Base-by-base conservation (phyloP, 2,797 vertebrate genomes). In the Rhinophrynus dorsalis region DNA sequence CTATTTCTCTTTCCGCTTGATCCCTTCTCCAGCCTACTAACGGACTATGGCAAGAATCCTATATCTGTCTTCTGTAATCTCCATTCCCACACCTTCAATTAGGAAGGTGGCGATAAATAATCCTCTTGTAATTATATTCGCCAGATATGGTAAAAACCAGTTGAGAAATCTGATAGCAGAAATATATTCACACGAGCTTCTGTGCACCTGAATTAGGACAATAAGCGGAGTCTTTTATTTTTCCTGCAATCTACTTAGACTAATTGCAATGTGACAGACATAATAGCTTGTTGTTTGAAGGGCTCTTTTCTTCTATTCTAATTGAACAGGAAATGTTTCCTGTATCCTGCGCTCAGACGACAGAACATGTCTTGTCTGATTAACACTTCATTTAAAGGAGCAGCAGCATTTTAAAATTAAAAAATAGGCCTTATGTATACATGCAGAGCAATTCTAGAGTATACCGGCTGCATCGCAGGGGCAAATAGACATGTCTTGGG, bases 291-390 rank as follows among this genome's bases (percentile, higher is more conserved):
- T 47, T 51, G 33, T 50, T 51, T 68, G n/a, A 18, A 48, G 38
- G 44, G 55, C 13, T 26, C 40, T 44, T 15, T 38, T 68, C n/a
- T n/a, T n/a, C 17, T 48, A 33, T 57, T 47, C 52, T 57, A 12
- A 67, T 56, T 47, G 30, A 56, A 47, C 67, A 69, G 67, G 67
- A 69, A 61, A 35, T 45, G 20, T 32, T 69, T 69, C 55, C 67
- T 67, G 51, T n/a, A 57, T 67, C 51, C 51, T 61, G 47, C 37
- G 17, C 20, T 3, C 21, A 27, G 27, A 26, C 12, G 8, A 30
- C 11, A 21, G 15, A n/a, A 9, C 33, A 15, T 23, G 54, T 24
- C 55, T 59, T 13, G 24, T 59, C 30, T 18, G 29, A 6, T 38
- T 26, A 33, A 47, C 23, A 38, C 13, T 17, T 20, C 18, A 18